Evolutionary conservation across 2,113 vertebrate genomes (phyloP).

Genomic region (Chaenocephalus aceratus): DNA sequence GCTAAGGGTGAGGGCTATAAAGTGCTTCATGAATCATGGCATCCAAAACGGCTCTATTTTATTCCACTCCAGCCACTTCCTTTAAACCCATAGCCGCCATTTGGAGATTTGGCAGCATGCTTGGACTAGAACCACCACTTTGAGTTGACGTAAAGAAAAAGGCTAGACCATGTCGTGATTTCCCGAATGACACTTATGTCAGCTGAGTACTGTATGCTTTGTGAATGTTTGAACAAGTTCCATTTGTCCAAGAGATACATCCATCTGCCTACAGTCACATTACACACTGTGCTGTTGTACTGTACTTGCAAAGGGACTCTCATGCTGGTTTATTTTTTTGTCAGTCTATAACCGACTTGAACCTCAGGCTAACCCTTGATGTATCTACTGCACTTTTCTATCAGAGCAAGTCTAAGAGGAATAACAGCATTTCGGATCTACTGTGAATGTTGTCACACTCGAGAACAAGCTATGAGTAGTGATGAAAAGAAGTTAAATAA

Average conservation of each 20-base stretch:
- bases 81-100: not conserved
- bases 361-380: not conserved
- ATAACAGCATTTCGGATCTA: not conserved
- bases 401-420: not conserved
- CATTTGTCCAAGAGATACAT: conserved; percentile 25
- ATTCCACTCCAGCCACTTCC: conserved; percentile 24
- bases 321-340: not conserved
- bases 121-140: not conserved
- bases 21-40: conserved; percentile 50
- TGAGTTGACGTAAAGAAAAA: conserved; percentile 6
- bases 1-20: not conserved
- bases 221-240: conserved; percentile 9
- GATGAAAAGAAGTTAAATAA: not conserved
- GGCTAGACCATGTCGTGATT: not conserved
- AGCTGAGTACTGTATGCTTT: conserved; percentile 17
- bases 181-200: conserved; percentile 12
- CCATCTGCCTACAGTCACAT: conserved; percentile 2
- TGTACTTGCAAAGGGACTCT: conserved; percentile 2
- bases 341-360: not conserved
- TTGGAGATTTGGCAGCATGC: conserved; percentile 13
- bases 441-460: too few species aligned
- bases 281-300: conserved; percentile 2
- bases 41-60: conserved; percentile 21
- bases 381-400: not conserved
- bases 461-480: not conserved